Evolutionary conservation across 2,113 vertebrate genomes (phyloP), one percentile per base, ranked within the genome.

Genomic region (Pygoscelis adeliae): DNA sequence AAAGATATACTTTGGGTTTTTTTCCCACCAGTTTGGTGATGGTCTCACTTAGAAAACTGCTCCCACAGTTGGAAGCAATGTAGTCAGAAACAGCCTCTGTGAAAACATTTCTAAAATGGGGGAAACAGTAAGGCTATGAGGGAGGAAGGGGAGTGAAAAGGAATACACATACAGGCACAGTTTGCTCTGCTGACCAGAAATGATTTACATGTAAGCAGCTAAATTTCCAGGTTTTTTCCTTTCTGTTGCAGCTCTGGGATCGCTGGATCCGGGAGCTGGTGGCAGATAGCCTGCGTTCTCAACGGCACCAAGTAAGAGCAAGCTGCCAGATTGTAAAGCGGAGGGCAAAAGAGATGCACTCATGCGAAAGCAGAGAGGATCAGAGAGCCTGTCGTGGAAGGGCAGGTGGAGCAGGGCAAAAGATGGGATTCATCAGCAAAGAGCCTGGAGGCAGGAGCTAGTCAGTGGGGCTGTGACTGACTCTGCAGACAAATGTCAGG

Each of bases 351-450:
- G 91, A 95, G 84, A 87, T 19, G 94, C 87, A 58, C 66, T 96
- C 95, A 95, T 79, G 93, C 77, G 38, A 95, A 93, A 96, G 94
- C 80, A 91, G 91, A 96, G 69, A 69, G 93, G 96, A 93, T 95
- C 89, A 94, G 93, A 89, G 72, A 91, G 91, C 81, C 89, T 93
- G 91, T 52, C 18, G 3, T 66, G 87, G 69, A 78, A 82, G 34
- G 87, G 89, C 95, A 95, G 96, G 96, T 95, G 96, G 95, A 96
- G 80, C 65, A 67, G 77, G 46, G 83, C 40, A 36, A 83, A 70
- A 22, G 56, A 93, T 36, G 69, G 63, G 80, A 93, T 87, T 91
- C 79, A 95, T 85, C 83, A 70, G 90, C 69, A 87, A 81, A 83
- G 80, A 91, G 95, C 95, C 95, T 44, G 72, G 62, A 92, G 91